Evolutionary conservation across 2,113 vertebrate genomes (phyloP).

Genomic region (Sakesphorus luctuosus): DNA sequence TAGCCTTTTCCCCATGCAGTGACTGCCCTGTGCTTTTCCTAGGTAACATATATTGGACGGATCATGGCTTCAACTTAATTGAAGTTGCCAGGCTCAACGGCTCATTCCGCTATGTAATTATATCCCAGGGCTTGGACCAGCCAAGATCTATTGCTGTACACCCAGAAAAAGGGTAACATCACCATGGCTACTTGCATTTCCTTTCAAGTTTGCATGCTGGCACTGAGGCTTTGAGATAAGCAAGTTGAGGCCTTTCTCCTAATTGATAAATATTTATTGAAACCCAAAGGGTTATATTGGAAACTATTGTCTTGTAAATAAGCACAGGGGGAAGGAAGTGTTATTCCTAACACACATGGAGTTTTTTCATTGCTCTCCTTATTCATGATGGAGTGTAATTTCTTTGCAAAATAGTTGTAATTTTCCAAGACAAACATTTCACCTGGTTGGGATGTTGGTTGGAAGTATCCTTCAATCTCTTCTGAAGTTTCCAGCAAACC

Average conservation of each 20-base stretch:
- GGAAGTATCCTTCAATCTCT: background rate
- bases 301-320: background rate
- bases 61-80: conserved; percentile 96
- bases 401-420: background rate
- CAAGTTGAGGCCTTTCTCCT: background rate
- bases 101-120: conserved; percentile 92
- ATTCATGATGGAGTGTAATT: fast-evolving
- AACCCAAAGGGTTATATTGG: background rate
- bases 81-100: conserved; percentile 95
- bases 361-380: background rate
- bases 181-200: background rate
- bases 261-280: background rate
- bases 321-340: background rate
- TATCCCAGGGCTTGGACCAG: conserved; percentile 94
- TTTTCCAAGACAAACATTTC: background rate
- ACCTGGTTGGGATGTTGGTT: fast-evolving
- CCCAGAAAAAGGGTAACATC: conserved; percentile 86
- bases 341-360: background rate
- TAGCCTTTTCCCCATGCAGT: background rate
- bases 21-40: conserved; percentile 25
- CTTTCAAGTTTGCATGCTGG: background rate
- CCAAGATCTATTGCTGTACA: conserved; percentile 93
- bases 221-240: background rate
- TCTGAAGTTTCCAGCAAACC: background rate
- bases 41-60: conserved; percentile 99